Percentiles rank a stretch among this genome's conserved stretches.
Evolutionary conservation across 30 jellyfish, hydroid and myxozoan genomes (phyloP).

Genomic region (Pelagia noctiluca): DNA sequence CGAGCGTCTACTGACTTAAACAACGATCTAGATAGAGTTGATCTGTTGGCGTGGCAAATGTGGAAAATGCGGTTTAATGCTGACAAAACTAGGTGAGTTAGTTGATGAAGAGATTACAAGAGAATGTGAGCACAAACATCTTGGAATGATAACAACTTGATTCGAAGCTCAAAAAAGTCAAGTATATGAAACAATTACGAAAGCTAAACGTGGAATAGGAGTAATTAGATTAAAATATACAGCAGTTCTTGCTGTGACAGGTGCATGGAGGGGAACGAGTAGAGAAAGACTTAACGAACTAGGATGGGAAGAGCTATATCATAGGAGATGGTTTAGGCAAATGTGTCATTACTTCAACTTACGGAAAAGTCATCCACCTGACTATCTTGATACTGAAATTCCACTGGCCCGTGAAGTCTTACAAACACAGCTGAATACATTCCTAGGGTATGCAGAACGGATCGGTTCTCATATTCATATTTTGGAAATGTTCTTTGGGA

Average conservation of each 20-base stretch:
- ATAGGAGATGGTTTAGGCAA: neutral
- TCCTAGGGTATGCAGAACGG: too few species aligned
- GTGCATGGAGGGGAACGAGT: conserved; percentile 62
- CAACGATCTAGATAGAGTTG: neutral
- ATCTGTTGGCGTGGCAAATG: neutral
- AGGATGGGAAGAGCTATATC: conserved; percentile 58
- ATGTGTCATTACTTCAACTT: too few species aligned
- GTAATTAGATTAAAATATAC: neutral
- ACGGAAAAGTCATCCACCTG: too few species aligned
- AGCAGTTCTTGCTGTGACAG: conserved; percentile 62
- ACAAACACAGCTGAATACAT: too few species aligned
- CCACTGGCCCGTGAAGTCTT: too few species aligned
- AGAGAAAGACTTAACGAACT: conserved; percentile 36
- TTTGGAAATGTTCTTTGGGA: too few species aligned
- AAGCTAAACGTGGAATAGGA: too few species aligned
- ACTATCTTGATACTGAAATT: too few species aligned
- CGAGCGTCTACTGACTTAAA: neutral
- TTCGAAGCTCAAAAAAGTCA: neutral
- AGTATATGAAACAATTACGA: neutral
- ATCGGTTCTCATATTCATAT: too few species aligned
- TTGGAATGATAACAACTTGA: neutral
- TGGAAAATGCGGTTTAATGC: neutral
- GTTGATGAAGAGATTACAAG: neutral
- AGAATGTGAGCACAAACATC: neutral
- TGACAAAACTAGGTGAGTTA: too few species aligned